phyloP scores from a whole-genome alignment of 2,113 vertebrate species.

The Tautogolabrus adspersus region DNA sequence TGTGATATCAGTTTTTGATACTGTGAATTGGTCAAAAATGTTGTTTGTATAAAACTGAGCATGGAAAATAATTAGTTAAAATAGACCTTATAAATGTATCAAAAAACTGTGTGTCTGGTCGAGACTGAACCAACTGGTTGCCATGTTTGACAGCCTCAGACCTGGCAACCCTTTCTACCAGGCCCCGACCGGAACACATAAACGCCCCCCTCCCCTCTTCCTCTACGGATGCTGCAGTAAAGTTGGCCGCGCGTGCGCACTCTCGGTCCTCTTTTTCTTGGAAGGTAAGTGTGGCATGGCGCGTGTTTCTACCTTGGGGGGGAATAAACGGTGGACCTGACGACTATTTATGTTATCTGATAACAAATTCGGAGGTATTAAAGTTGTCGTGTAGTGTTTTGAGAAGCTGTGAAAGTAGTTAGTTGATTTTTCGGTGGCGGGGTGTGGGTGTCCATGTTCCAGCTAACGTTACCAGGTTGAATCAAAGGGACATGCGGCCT shows the following conservation, averaged over 20 bases:
- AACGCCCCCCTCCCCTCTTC: constrained; percentile 56
- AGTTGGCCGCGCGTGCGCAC: constrained; percentile 86
- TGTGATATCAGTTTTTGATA: no score
- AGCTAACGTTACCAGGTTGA: constrained; percentile 39
- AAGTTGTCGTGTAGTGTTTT: neutral
- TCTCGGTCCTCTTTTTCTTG: constrained; percentile 86
- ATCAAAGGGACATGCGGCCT: constrained; percentile 75
- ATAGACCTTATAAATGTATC: no score
- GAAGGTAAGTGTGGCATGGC: constrained; percentile 88
- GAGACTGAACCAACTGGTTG: constrained; percentile 24
- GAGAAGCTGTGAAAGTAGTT: neutral
- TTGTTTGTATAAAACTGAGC: no score
- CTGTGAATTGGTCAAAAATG: no score
- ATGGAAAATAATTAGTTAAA: no score
- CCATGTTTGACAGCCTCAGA: constrained; percentile 39
- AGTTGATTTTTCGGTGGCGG: neutral
- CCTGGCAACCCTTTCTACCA: constrained; percentile 74
- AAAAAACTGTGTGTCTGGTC: no score
- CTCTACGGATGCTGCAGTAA: constrained; percentile 85
- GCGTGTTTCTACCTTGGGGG: constrained; percentile 79
- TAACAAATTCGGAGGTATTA: neutral
- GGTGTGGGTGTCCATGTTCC: constrained; percentile 56
- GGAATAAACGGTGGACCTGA: constrained; percentile 44
- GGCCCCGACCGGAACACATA: constrained; percentile 60
- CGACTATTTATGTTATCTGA: neutral